Evolutionary conservation across 2,113 vertebrate species (phyloP), one percentile per base, ranked within the genome.

Genomic region (Leiothrix lutea): DNA sequence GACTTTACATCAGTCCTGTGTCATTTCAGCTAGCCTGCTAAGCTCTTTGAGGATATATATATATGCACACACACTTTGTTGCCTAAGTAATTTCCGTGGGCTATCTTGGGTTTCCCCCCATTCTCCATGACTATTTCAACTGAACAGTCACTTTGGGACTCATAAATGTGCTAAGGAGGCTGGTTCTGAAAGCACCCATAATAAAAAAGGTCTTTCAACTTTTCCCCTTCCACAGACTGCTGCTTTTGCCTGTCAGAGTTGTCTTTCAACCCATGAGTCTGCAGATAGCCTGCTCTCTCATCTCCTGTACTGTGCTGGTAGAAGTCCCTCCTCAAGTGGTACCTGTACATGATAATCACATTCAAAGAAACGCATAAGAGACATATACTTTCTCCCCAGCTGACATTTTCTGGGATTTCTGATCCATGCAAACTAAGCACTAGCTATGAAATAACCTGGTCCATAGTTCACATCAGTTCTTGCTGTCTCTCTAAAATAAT

Each of bases 121-220:
- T 94, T 97, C 85, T 94, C 48, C 73, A 44, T 83, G 53, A 77
- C 53, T 92, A 71, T 78, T 90, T 94, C 90, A 94, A 72, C 66
- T 61, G 38, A 91, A 75, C 51, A 75, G 74, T 88, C 64, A 84
- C 79, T 88, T 64, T 60, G 90, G 88, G 94, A 95, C 74, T 90
- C 84, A 88, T 89, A 31, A 92, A 81, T 45, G 29, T 66, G 73
- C 85, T 94, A 90, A 86, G 92, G 69, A 95, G 73, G 38, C 17
- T 96, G 71, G 71, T 95, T 96, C 93, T 94, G 60, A 95, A 91
- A 61, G 71, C 74, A 53, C 24, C 36, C 40, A 7, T 75, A 85
- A 95, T 60, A 96, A 97, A 78, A 90, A 90, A 88, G 21, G 20
- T 72, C 33, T 14, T 64, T 53, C 40, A 84, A 25, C 66, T 84